Evolutionary conservation across 2,797 vertebrate species (phyloP), one percentile per base, ranked within the genome.

Genomic region (Syngnathus acus): DNA sequence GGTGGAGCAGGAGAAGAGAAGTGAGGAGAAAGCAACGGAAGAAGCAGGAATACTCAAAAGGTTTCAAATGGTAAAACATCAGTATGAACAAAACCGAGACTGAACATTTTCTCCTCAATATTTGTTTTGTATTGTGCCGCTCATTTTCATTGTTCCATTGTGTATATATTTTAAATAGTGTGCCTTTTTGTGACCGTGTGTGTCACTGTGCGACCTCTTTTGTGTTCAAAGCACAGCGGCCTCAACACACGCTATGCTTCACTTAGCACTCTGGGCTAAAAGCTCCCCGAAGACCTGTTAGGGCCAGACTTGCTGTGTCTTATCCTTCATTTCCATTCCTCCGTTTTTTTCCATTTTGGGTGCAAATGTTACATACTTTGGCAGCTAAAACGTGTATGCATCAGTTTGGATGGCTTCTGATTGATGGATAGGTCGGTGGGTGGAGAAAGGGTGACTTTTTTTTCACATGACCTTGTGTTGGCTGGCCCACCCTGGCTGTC

Each of bases 381-480:
- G 88, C 90, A 85, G 77, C 66, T 76, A 67, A 83, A 88, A 87
- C 89, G 88, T 90, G 90, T 82, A 79, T 77, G 74, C 78, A 80
- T 77, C 82, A 82, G 76, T 76, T 70, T 84, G 47, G 68, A 65
- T 45, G 69, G 85, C 86, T 88, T 87, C 62, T 64, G 74, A 70
- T 67, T 66, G 88, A 85, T 59, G 68, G 75, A 66, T 69, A 50
- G 69, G 48, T 66, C 26, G 73, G 47, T 69, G 66, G 70, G 73
- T 88, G 77, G 69, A 79, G 76, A 81, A 78, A 70, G 74, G 70
- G 72, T 83, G 88, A 91, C 85, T 90, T 91, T 90, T 90, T 60
- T 92, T 93, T 94, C 93, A 92, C 93, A 94, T 89, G 91, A 92
- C 92, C 92, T 92, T 92, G 87, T 82, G 78, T 87, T 88, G 78